phyloP scores from a whole-genome alignment of 2,113 vertebrate genomes.

The rat (Rattus norvegicus) region DNA sequence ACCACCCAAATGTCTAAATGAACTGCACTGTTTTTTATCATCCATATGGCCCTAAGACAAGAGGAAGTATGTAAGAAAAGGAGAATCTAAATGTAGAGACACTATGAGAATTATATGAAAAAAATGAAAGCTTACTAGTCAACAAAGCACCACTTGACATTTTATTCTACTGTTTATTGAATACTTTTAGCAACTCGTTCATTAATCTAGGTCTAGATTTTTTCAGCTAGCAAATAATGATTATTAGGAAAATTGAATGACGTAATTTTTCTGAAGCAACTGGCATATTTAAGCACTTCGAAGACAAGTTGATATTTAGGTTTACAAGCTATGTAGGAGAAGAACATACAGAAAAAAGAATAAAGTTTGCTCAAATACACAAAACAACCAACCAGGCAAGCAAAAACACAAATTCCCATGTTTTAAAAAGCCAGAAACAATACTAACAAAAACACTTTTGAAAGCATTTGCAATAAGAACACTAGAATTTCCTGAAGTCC shows the following conservation, averaged over 20 bases:
- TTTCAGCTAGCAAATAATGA: not conserved
- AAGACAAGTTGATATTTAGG: not conserved
- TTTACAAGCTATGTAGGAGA: not conserved
- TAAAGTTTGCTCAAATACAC: not conserved
- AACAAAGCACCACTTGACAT: not conserved
- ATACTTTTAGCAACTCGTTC: not conserved
- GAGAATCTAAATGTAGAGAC: accelerated
- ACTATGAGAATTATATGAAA: not conserved
- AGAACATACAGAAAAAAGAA: not conserved
- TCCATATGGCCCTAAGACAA: not conserved
- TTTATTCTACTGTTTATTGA: not conserved
- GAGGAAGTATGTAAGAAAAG: not conserved
- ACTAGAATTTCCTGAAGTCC: conserved; percentile 66
- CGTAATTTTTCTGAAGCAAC: not conserved
- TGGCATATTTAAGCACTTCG: not conserved
- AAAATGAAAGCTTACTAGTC: not conserved
- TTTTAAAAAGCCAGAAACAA: not conserved
- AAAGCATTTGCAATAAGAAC: not conserved
- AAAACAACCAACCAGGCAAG: not conserved
- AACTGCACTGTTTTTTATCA: not conserved
- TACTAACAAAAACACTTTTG: not conserved
- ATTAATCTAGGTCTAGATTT: not conserved
- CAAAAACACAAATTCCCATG: not conserved
- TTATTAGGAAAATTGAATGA: not conserved
- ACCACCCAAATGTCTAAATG: not conserved